Evolutionary conservation across 2,888 invertebrate species (phyloP).

Genomic region (Ophion ventricosus): DNA sequence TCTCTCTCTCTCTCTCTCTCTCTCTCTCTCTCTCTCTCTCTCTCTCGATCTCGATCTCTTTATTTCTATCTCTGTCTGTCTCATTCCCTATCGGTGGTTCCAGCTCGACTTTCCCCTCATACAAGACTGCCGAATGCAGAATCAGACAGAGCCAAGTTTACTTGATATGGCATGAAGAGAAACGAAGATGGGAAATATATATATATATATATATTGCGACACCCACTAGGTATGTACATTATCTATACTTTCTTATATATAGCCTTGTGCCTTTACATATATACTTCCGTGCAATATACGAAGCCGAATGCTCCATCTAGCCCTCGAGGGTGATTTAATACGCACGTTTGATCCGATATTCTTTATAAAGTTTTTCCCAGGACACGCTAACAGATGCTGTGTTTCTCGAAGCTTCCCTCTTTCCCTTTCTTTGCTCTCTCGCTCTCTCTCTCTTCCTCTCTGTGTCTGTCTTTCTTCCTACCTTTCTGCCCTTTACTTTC

Average conservation of each 20-base stretch:
- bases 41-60: conserved; percentile 18
- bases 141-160: conserved; percentile 60
- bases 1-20: conserved; percentile 25
- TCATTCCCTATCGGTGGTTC: conserved; percentile 44
- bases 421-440: conserved; percentile 9
- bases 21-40: conserved; percentile 23
- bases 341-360: conserved; percentile 78
- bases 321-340: conserved; percentile 78
- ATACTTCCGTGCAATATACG: conserved; percentile 35
- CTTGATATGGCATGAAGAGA: conserved; percentile 40
- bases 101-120: conserved; percentile 50
- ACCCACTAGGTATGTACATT: no score
- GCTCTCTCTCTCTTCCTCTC: neutral
- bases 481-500: neutral
- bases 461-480: conserved; percentile 28
- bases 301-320: conserved; percentile 53
- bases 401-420: conserved; percentile 58
- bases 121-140: conserved; percentile 68
- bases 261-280: neutral
- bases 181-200: conserved; percentile 28
- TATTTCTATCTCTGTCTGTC: conserved; percentile 25
- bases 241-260: no score
- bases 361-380: conserved; percentile 76
- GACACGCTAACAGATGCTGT: conserved; percentile 66
- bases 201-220: neutral